Percentiles rank a stretch among this genome's conserved stretches.
phyloP scores from a whole-genome alignment of 2,888 invertebrate species.

The Aproaerema taeniolella region DNA sequence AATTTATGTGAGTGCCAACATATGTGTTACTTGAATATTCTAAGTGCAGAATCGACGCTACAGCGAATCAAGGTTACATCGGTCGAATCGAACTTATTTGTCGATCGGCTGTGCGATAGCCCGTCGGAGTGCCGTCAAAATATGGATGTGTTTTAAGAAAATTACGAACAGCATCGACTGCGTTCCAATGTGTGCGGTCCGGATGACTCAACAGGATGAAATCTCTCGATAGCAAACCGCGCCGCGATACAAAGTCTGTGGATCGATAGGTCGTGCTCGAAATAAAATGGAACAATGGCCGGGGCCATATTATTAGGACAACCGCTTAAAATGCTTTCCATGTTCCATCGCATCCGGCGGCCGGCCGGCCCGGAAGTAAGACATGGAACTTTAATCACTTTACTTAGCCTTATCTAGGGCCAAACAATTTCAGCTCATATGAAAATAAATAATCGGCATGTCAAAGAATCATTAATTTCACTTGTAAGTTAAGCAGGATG shows the following conservation, averaged over 20 bases:
- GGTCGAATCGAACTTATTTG: too few relatives aligned
- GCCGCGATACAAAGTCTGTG: conserved; percentile 11
- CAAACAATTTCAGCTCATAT: conserved; percentile 34
- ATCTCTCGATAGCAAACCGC: conserved; percentile 9
- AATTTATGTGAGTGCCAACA: background rate
- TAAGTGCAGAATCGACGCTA: too few relatives aligned
- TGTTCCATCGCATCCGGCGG: conserved; percentile 64
- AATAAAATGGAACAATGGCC: conserved; percentile 65
- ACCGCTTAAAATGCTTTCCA: conserved; percentile 74
- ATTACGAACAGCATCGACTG: background rate
- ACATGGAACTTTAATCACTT: conserved; percentile 54
- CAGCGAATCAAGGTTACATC: too few relatives aligned
- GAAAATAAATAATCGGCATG: conserved; percentile 28
- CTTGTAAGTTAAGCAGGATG: conserved; percentile 55
- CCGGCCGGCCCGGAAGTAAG: conserved; percentile 56
- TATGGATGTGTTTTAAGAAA: background rate
- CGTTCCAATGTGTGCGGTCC: conserved; percentile 10
- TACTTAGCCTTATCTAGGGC: conserved; percentile 42
- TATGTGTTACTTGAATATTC: too few relatives aligned
- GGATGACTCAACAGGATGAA: conserved; percentile 14
- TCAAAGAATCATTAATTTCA: conserved; percentile 56
- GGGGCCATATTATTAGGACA: conserved; percentile 46
- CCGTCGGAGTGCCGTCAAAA: too few relatives aligned
- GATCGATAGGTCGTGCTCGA: conserved; percentile 56
- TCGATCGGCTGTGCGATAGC: too few relatives aligned